Evolutionary conservation across 2,113 vertebrate genomes (phyloP), one percentile per base, ranked within the genome.

Genomic region (Podilymbus podiceps): DNA sequence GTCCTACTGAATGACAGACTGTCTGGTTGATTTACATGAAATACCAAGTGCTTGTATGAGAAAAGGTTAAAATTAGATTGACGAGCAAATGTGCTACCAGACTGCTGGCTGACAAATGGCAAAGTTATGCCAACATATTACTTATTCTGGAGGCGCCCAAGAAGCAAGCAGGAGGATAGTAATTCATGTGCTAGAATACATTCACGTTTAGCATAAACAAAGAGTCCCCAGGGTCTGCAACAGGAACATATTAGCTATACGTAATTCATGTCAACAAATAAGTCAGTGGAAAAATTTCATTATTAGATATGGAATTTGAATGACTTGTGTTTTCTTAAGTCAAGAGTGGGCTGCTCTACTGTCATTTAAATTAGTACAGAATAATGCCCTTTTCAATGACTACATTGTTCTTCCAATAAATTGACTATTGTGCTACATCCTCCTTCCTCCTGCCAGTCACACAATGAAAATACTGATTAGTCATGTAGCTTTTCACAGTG

Each of bases 71-170:
- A 97, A 97, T 98, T 98, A 98, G 98, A 98, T 98, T 98, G 98
- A 98, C 97, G 97, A 98, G 97, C 98, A 98, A 98, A 98, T 98
- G 98, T 99, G 98, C 97, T 97, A 97, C 94, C 97, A 98, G 98
- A 98, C 98, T 98, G 97, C 98, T 98, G 98, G 98, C 98, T 98
- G 98, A 98, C 98, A 98, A 98, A 98, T 98, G 98, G 98, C 97
- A 97, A 97, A 98, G 97, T 97, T 98, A 98, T 98, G 98, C 98
- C 98, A 98, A 97, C 4, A 79, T 94, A 97, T 98, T 97, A 97
- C 93, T 97, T 97, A 97, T 98, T 97, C 97, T 97, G 97, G 98
- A 98, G 95, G 96, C 95, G 66, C 96, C 96, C 94, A 96, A 97
- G 97, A 97, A 98, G 94, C 93, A 92, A 97, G 96, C 91, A 78